A percentile compares a stretch with the other conserved stretches of the same genome.
Conservation (phyloP, 2,113 vertebrate species). For the Stegostoma tigrinum region DNA sequence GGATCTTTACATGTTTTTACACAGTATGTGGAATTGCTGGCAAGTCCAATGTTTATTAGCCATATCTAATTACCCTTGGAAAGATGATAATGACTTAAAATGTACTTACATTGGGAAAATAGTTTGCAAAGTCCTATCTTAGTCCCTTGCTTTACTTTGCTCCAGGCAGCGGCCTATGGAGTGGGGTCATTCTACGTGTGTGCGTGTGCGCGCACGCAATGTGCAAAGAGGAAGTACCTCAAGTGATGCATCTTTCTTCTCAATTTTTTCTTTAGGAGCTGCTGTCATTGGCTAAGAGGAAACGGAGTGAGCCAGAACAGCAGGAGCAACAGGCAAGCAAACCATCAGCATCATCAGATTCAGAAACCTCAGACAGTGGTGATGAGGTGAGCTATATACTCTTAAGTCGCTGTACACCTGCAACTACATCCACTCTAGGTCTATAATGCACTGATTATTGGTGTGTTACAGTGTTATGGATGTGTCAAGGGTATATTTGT, state of each 20-base stretch:
- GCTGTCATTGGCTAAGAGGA: constrained; percentile 87
- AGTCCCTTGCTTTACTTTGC: no score
- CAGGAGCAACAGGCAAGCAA: constrained; percentile 86
- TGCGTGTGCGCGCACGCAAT: no score
- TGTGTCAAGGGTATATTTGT: background rate
- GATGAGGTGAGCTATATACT: constrained; percentile 68
- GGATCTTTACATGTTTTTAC: no score
- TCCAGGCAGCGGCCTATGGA: no score
- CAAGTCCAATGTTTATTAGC: no score
- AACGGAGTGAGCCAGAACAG: constrained; percentile 88
- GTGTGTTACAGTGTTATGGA: background rate
- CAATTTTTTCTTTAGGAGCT: constrained; percentile 66
- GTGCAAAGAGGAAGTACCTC: background rate
- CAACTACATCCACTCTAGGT: no score
- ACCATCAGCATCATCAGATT: constrained; percentile 89
- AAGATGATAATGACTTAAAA: no score
- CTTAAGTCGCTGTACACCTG: background rate
- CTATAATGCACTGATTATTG: background rate
- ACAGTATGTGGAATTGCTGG: no score
- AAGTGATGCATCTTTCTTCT: background rate
- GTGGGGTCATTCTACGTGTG: no score
- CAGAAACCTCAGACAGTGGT: constrained; percentile 91
- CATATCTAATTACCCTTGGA: no score
- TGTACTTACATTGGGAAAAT: no score
- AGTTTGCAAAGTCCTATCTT: no score